Evolutionary conservation across 2,113 vertebrate genomes (phyloP), one percentile per base, ranked within the genome.

Genomic region (Andinoacara biseriatus): DNA sequence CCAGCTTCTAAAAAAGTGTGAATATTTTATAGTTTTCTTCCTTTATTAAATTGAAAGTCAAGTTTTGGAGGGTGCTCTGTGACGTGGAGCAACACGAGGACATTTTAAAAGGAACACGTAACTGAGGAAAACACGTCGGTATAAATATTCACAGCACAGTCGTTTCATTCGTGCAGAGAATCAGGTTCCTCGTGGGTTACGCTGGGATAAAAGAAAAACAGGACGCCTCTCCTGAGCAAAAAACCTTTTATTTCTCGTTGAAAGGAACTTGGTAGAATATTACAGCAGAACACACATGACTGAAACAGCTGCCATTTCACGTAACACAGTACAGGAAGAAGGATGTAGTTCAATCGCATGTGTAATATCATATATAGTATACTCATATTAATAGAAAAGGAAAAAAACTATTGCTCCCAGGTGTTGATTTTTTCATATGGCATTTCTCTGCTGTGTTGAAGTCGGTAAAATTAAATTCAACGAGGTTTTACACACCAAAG

Each of bases 241-340:
- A 91, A 94, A 72, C 49, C 81, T 80, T 85, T 93, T 93, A 94
- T 95, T 96, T 96, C 90, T 96, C 78, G 65, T 94, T 94, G 92
- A 95, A 96, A 95, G 91, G 88, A 94, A 92, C 90, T 94, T 72
- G 87, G 91, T 95, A 94, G 91, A 94, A 93, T 94, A 95, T 94
- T 95, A 96, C 95, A 96, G 95, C 95, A 96, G 95, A 94, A 95
- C 93, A 94, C 95, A 95, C 93, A 93, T 61, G 91, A 96, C 93
- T 92, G 93, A 95, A 95, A 95, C 96, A 96, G 96, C 96, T 96
- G 96, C 95, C 96, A 95, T 96, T 95, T 95, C 95, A 96, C 95
- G 72, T 94, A 94, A 95, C 94, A 95, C 93, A 95, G 94, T 94
- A 96, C 95, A 95, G 93, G 94, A 95, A 93, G 92, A 94, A 94